Conservation (phyloP, 2,888 invertebrate species). For the Andricus quercusramuli region DNA sequence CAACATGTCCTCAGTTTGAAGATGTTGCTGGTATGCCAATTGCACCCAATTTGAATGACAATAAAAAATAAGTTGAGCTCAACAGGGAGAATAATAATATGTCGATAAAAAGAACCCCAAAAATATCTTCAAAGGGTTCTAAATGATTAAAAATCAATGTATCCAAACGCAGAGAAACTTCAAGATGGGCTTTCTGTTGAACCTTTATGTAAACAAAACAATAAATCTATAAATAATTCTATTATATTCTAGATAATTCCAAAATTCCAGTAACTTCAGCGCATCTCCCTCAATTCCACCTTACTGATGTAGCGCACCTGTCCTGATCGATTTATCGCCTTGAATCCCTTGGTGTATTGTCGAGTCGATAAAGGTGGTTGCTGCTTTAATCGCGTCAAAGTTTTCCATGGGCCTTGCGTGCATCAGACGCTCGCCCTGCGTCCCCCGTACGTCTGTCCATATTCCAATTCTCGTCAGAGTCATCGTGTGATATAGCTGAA, state of each 20-base stretch:
- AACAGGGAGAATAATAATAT: too few relatives aligned
- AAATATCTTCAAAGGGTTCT: too few relatives aligned
- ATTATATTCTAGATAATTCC: not conserved
- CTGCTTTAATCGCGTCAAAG: constrained; percentile 2
- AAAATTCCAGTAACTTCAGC: not conserved
- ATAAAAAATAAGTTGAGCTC: too few relatives aligned
- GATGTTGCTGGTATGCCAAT: too few relatives aligned
- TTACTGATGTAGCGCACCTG: not conserved
- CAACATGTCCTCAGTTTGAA: too few relatives aligned
- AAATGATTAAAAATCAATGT: too few relatives aligned
- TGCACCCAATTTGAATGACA: too few relatives aligned
- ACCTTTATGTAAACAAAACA: too few relatives aligned
- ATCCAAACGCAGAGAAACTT: too few relatives aligned
- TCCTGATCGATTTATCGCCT: not conserved
- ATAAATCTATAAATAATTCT: not conserved
- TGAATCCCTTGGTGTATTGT: not conserved
- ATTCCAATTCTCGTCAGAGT: constrained; percentile 6
- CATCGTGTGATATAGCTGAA: constrained; percentile 11
- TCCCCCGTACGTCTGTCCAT: not conserved
- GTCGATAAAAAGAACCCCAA: too few relatives aligned
- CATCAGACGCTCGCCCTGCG: not conserved
- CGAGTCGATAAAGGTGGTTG: not conserved
- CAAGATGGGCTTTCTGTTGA: too few relatives aligned
- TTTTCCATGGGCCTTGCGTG: constrained; percentile 1
- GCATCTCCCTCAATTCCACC: not conserved